Percentiles rank a stretch among this genome's conserved stretches.
These are phyloP conservation scores for Chelonia mydas DNA, from an alignment of 2,797 vertebrate genomes.

Conservation along the genomic window DNA sequence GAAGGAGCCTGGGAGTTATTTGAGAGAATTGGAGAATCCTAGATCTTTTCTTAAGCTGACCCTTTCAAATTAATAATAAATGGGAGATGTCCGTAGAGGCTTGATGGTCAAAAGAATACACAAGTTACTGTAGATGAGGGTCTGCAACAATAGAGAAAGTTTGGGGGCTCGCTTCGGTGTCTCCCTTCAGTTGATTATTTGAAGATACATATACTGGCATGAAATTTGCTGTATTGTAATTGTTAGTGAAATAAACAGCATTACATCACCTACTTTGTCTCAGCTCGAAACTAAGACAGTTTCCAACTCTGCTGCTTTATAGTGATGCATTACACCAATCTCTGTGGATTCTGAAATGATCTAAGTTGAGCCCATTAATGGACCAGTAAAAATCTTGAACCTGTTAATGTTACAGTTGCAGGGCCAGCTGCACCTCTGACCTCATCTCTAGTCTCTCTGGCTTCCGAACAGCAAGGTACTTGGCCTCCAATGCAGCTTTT, in stretches of 20 bases:
- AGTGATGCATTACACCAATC: background rate
- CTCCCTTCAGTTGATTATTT: constrained; percentile 6
- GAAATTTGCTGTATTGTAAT: constrained; percentile 42
- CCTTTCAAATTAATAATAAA: background rate
- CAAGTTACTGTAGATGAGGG: background rate
- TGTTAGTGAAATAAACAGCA: constrained; percentile 56
- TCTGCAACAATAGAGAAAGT: fast-evolving
- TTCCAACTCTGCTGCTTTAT: background rate
- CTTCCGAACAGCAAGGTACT: background rate
- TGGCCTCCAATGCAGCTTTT: background rate
- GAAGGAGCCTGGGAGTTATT: background rate
- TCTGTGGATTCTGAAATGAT: background rate
- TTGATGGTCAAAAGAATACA: background rate
- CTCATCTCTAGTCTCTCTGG: background rate
- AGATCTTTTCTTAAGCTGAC: background rate
- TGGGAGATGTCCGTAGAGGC: background rate
- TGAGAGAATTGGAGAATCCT: background rate
- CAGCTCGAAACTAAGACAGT: background rate
- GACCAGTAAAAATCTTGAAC: background rate
- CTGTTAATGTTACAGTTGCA: background rate
- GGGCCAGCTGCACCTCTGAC: background rate
- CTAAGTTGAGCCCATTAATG: background rate
- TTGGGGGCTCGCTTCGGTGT: background rate
- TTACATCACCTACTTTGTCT: constrained; percentile 24
- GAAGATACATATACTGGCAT: background rate